Conservation (phyloP, 2,797 vertebrate species). For the Alcedo atthis region DNA sequence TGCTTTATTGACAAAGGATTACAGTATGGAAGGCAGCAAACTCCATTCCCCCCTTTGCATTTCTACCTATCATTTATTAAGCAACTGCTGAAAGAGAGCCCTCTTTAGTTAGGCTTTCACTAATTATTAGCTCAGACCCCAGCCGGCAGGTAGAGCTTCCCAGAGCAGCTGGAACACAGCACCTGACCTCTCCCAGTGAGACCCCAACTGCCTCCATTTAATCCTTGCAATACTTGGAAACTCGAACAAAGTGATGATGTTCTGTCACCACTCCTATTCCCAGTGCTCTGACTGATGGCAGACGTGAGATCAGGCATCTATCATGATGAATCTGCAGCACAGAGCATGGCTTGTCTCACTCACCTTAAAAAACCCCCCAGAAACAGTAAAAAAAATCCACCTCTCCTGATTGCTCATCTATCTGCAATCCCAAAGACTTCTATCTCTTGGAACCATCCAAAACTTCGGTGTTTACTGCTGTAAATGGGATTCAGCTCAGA, state of each 20-base stretch:
- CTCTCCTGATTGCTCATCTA: neutral
- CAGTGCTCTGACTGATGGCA: slow-evolving; percentile 32
- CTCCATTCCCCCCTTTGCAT: slow-evolving; percentile 35
- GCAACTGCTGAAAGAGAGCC: slow-evolving; percentile 1
- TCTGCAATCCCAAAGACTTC: neutral
- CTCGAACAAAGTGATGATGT: slow-evolving; percentile 45
- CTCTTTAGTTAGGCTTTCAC: slow-evolving; percentile 54
- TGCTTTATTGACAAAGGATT: neutral
- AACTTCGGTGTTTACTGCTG: neutral
- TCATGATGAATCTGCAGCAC: slow-evolving; percentile 3
- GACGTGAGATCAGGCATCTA: slow-evolving; percentile 39
- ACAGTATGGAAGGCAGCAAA: neutral
- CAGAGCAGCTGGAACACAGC: slow-evolving; percentile 1
- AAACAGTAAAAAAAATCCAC: neutral
- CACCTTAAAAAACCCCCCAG: neutral
- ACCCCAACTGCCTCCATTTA: slow-evolving; percentile 38
- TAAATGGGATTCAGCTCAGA: neutral
- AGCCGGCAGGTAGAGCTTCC: slow-evolving; percentile 49
- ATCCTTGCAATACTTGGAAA: slow-evolving; percentile 38
- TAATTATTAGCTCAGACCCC: slow-evolving; percentile 64
- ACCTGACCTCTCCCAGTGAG: slow-evolving; percentile 41
- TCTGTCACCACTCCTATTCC: slow-evolving; percentile 24
- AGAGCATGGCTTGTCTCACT: neutral
- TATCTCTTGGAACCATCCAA: neutral
- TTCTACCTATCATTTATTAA: slow-evolving; percentile 57